phyloP scores from a whole-genome alignment of 1,140 invertebrate species.

The Idris sp. region DNA sequence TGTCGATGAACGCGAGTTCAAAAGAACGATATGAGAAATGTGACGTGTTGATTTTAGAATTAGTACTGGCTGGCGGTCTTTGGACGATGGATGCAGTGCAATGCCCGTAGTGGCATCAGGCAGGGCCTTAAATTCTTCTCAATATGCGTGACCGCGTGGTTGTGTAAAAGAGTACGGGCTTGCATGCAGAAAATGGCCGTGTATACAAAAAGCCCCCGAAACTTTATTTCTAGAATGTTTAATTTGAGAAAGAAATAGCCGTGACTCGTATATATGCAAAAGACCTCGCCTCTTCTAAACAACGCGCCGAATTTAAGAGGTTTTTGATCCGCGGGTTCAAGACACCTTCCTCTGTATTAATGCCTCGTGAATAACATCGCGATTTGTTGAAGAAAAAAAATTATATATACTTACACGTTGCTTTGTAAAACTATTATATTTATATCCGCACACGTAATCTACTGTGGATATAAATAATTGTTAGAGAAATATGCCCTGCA shows the following conservation, averaged over 20 bases:
- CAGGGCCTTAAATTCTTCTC: conserved; percentile 68
- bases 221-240: conserved; percentile 78
- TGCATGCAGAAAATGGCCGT: conserved; percentile 56
- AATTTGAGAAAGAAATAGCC: conserved; percentile 75
- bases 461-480: conserved; percentile 28
- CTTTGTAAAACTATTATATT: conserved; percentile 53
- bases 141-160: conserved; percentile 64
- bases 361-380: conserved; percentile 41
- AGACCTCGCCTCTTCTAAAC: conserved; percentile 68
- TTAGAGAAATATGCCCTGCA: too few relatives aligned
- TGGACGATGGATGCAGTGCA: conserved; percentile 71
- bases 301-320: conserved; percentile 70
- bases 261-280: conserved; percentile 64
- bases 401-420: conserved; percentile 1
- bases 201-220: conserved; percentile 64
- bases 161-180: conserved; percentile 57
- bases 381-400: conserved; percentile 6
- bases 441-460: conserved; percentile 51
- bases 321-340: conserved; percentile 71
- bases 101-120: conserved; percentile 72
- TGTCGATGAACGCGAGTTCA: conserved; percentile 48
- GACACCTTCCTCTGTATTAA: conserved; percentile 50
- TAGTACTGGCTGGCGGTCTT: conserved; percentile 59
- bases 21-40: conserved; percentile 59
- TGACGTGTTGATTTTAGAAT: conserved; percentile 62